A percentile compares a stretch with the other conserved stretches of the same genome.
Evolutionary conservation across 2,113 vertebrate species (phyloP).

Genomic region (Microtus pennsylvanicus): DNA sequence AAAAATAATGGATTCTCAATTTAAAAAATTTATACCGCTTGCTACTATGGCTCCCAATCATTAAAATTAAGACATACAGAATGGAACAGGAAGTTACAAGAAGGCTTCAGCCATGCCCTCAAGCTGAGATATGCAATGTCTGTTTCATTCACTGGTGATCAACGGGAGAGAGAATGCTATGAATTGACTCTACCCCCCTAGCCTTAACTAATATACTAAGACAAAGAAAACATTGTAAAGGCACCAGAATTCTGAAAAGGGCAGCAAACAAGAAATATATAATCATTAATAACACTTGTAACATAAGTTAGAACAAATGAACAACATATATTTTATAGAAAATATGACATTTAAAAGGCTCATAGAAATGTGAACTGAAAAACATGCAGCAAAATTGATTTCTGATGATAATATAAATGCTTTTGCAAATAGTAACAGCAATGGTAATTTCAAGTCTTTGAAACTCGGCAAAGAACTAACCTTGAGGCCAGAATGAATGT

Average conservation of each 20-base stretch:
- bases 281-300: background rate
- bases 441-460: background rate
- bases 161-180: background rate
- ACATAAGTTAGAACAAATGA: background rate
- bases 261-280: background rate
- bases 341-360: conserved; percentile 11
- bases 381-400: background rate
- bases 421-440: conserved; percentile 17
- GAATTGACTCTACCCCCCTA: background rate
- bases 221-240: background rate
- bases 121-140: background rate
- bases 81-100: background rate
- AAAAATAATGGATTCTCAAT: background rate
- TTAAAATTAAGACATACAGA: background rate
- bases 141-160: background rate
- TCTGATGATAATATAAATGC: conserved; percentile 20
- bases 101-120: background rate
- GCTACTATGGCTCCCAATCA: accelerated
- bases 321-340: conserved; percentile 4
- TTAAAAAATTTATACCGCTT: background rate
- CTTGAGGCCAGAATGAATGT: background rate
- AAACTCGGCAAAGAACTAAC: background rate
- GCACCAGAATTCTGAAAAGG: background rate
- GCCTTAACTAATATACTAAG: background rate
- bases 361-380: background rate